Base-by-base conservation (phyloP, 2,888 invertebrate genomes). In the Xanthia togata region DNA sequence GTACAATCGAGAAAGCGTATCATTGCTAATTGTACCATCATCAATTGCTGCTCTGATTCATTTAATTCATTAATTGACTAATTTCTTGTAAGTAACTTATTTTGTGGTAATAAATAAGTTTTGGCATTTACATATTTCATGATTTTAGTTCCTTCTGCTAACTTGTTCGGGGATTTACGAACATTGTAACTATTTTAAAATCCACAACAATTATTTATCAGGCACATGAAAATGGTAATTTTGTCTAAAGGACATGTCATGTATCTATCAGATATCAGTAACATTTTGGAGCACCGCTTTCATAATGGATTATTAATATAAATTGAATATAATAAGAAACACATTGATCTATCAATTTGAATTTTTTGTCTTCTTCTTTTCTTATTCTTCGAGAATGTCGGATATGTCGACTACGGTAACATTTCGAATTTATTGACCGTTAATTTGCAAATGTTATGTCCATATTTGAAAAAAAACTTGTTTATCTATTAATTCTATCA, bases 81-180 rank as follows among this genome's bases (percentile, higher is more conserved):
- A 81, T 35, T 44, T 8, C 50, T 9, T 4, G 17, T 23, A 68
- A 77, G 17, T 23, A 68, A 77, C 59, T 47, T 38, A 44, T 57
- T 77, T 70, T 59, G 44, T 23, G 12, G n/a, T 55, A 55, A 55
- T n/a, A 55, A n/a, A 55, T 26, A n/a, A 38, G 59, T 76, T 60
- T 35, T 65, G 11, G n/a, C 41, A 17, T 41, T 59, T 26, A 11
- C 12, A 23, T 14, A 35, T 31, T 50, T 38, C 35, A 62, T 31
- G 4, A 55, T 41, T 41, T 47, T 35, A 8, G 17, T 79, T 47
- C 1, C 14, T 41, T 71, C 17, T 78, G 35, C 23, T 12, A 64
- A 9, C 6, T 35, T 12, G 11, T 55, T n/a, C 8, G 20, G 55
- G 20, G 47, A 50, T 70, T 50, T n/a, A 38, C 11, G 55, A 50